phyloP scores from a whole-genome alignment of 92 coral and sea anemone species.

The Actinostola sp. region DNA sequence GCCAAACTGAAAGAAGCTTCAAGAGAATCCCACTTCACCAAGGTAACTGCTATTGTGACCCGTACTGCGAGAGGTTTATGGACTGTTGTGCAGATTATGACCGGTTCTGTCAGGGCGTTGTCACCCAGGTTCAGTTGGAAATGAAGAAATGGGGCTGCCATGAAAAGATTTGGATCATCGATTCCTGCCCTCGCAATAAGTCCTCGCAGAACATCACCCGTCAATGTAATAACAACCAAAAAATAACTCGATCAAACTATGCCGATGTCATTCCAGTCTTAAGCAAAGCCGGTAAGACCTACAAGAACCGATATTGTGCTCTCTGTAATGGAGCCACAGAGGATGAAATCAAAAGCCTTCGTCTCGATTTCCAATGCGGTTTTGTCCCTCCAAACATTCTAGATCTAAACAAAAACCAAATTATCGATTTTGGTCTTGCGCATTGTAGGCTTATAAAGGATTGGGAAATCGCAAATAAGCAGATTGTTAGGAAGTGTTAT shows the following conservation, averaged over 20 bases:
- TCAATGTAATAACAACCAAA: slow-evolving; percentile 11
- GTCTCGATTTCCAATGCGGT: slow-evolving; percentile 2
- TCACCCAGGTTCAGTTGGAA: background rate
- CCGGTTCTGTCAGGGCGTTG: slow-evolving; percentile 10
- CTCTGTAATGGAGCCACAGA: slow-evolving; percentile 18
- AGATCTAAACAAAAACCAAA: background rate
- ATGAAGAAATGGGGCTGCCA: slow-evolving; percentile 12
- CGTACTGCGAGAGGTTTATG: no score
- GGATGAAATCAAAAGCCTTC: background rate
- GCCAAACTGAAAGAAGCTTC: no score
- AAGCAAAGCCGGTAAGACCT: slow-evolving; percentile 20
- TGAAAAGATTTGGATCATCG: slow-evolving; percentile 22
- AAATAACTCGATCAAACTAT: slow-evolving; percentile 3
- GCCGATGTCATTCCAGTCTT: slow-evolving; percentile 27
- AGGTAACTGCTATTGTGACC: no score
- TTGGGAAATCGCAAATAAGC: no score
- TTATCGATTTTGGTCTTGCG: no score
- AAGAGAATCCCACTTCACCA: no score
- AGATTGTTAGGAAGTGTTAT: no score
- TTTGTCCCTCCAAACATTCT: slow-evolving; percentile 25
- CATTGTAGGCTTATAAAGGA: no score
- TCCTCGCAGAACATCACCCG: background rate
- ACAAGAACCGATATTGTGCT: slow-evolving; percentile 29
- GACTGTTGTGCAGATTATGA: slow-evolving; percentile 32
- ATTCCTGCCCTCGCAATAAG: slow-evolving; percentile 23